Conservation (phyloP, 1,140 invertebrate genomes). For the Drosophila melanica region DNA sequence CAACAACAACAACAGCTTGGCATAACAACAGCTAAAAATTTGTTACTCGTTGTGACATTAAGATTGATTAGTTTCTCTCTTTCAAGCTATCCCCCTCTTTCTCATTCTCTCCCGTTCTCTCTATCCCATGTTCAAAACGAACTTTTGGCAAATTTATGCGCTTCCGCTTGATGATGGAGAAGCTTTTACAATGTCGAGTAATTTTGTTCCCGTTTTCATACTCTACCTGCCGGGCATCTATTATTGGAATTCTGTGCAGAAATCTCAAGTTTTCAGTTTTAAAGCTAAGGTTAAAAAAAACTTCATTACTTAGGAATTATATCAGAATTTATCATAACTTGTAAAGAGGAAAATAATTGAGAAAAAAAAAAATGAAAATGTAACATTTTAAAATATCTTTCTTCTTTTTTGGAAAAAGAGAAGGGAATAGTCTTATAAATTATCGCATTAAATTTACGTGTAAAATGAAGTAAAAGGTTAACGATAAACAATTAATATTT, state of each 20-base stretch:
- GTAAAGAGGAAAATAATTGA: too few relatives aligned
- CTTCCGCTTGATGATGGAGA: conserved; percentile 52
- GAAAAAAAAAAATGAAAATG: too few relatives aligned
- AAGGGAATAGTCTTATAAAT: too few relatives aligned
- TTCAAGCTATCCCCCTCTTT: neutral
- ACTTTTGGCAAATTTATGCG: conserved; percentile 66
- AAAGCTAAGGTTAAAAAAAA: too few relatives aligned
- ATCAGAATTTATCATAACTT: too few relatives aligned
- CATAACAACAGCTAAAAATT: conserved; percentile 58
- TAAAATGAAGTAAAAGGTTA: too few relatives aligned
- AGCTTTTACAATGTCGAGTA: conserved; percentile 51
- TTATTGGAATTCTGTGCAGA: neutral
- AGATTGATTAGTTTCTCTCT: conserved; percentile 77
- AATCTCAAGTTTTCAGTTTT: too few relatives aligned
- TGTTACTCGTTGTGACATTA: conserved; percentile 69
- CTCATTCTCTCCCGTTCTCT: neutral
- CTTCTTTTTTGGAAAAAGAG: too few relatives aligned
- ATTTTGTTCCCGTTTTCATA: conserved; percentile 31
- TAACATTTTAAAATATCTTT: too few relatives aligned
- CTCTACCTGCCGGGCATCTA: conserved; percentile 4
- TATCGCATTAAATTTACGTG: too few relatives aligned
- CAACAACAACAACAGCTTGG: conserved; percentile 21
- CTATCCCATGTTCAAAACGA: conserved; percentile 14
- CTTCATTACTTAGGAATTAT: too few relatives aligned
- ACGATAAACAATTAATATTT: too few relatives aligned